These are phyloP conservation scores for Dasyornis broadbenti DNA, from an alignment of 2,113 vertebrate genomes.

Conservation along the genomic window DNA sequence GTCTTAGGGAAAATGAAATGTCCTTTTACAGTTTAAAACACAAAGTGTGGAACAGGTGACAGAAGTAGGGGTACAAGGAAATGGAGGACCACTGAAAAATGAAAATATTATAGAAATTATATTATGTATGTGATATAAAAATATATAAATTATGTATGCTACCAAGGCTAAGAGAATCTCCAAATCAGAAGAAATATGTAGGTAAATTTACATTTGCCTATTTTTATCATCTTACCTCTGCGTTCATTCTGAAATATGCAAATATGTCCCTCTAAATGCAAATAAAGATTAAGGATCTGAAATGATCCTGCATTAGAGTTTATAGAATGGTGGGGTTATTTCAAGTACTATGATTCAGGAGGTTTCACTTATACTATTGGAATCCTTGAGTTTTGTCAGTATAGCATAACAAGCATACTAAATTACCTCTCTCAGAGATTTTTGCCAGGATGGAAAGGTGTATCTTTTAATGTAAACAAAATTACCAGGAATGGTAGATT, in stretches of 20 bases:
- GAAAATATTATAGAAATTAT: neutral
- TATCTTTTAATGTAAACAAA: neutral
- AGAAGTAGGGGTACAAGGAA: neutral
- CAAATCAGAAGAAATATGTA: neutral
- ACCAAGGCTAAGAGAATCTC: neutral
- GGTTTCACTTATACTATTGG: neutral
- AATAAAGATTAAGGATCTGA: neutral
- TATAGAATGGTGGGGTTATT: neutral
- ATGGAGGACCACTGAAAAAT: neutral
- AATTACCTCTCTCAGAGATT: neutral
- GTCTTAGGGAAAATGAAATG: neutral
- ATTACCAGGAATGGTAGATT: neutral
- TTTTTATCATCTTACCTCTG: neutral
- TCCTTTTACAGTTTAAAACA: neutral
- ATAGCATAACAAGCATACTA: neutral
- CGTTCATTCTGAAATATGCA: neutral
- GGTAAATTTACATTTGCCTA: neutral
- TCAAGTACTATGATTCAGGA: neutral
- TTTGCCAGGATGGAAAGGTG: neutral
- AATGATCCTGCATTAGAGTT: neutral
- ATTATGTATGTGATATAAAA: neutral
- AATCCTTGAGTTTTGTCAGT: neutral
- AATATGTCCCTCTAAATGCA: neutral
- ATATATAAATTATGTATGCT: neutral
- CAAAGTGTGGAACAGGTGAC: neutral